Percentiles rank a stretch among this genome's conserved stretches.
These are phyloP conservation scores for Tupiocoris notatus DNA, from an alignment of 2,888 invertebrate genomes.

Conservation along the genomic window DNA sequence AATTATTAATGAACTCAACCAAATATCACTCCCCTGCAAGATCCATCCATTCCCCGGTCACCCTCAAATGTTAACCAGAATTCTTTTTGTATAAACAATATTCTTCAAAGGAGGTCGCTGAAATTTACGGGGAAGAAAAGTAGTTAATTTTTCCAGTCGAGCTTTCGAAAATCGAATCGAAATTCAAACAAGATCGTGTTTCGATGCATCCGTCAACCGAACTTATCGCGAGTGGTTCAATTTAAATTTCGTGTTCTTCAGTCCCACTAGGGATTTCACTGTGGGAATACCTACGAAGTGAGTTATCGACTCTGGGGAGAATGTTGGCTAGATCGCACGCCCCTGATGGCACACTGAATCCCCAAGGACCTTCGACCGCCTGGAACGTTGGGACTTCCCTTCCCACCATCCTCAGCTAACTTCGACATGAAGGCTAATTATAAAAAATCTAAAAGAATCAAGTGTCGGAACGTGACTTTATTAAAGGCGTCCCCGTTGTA, in stretches of 20 bases:
- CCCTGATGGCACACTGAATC: background rate
- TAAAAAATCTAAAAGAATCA: constrained; percentile 38
- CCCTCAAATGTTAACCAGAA: too few relatives aligned
- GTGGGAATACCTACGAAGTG: background rate
- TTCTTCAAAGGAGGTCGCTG: too few relatives aligned
- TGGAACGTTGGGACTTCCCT: constrained; percentile 7
- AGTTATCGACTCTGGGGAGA: background rate
- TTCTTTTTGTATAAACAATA: too few relatives aligned
- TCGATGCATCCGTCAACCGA: too few relatives aligned
- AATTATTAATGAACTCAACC: background rate
- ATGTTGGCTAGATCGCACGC: background rate
- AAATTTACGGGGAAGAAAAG: too few relatives aligned
- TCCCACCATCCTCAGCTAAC: constrained; percentile 6
- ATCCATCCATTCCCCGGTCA: too few relatives aligned
- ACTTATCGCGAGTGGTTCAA: constrained; percentile 6
- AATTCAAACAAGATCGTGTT: too few relatives aligned
- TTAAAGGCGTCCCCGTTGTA: constrained; percentile 28
- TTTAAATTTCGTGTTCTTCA: constrained; percentile 35
- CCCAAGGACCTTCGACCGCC: constrained; percentile 1
- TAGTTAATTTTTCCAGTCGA: too few relatives aligned
- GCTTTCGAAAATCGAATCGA: too few relatives aligned
- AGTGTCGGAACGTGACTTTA: constrained; percentile 43
- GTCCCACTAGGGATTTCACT: background rate
- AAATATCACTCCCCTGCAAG: too few relatives aligned
- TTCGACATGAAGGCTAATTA: constrained; percentile 24